A percentile compares a stretch with the other conserved stretches of the same genome.
These are phyloP conservation scores for Lemur catta DNA, from an alignment of 2,797 vertebrate genomes.

Conservation along the genomic window DNA sequence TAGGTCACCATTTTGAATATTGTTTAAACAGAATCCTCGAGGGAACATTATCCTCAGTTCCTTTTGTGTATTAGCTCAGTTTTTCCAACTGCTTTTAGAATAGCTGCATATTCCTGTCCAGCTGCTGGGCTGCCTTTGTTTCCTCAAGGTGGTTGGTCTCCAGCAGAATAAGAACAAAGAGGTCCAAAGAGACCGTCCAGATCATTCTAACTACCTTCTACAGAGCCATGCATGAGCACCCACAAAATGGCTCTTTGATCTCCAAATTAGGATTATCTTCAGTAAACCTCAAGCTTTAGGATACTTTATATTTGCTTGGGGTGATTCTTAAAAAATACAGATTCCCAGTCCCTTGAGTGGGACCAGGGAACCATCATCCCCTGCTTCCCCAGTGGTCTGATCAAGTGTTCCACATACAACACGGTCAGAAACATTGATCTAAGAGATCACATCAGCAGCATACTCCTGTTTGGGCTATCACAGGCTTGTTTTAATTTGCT, in stretches of 20 bases:
- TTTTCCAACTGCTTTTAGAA: slow-evolving; percentile 55
- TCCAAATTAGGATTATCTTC: slow-evolving; percentile 20
- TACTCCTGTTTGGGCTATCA: background rate
- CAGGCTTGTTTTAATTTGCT: background rate
- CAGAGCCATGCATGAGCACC: background rate
- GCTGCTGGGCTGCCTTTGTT: background rate
- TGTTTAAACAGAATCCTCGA: slow-evolving; percentile 50
- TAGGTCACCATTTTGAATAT: slow-evolving; percentile 69
- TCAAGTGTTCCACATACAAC: background rate
- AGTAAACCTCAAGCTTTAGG: background rate
- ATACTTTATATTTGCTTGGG: background rate
- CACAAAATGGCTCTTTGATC: background rate
- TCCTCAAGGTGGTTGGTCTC: slow-evolving; percentile 1
- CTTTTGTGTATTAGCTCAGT: slow-evolving; percentile 33
- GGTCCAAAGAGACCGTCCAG: background rate
- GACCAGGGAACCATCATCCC: background rate
- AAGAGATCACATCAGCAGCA: background rate
- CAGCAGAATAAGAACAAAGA: background rate
- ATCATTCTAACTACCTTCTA: background rate
- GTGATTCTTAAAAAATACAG: background rate
- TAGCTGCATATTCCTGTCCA: slow-evolving; percentile 4
- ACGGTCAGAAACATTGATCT: background rate
- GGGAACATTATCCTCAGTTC: background rate
- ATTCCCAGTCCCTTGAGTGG: background rate
- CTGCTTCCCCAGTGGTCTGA: background rate